Evolutionary conservation across 2,113 vertebrate genomes (phyloP), one percentile per base, ranked within the genome.

Genomic region (Spermophilus dauricus): DNA sequence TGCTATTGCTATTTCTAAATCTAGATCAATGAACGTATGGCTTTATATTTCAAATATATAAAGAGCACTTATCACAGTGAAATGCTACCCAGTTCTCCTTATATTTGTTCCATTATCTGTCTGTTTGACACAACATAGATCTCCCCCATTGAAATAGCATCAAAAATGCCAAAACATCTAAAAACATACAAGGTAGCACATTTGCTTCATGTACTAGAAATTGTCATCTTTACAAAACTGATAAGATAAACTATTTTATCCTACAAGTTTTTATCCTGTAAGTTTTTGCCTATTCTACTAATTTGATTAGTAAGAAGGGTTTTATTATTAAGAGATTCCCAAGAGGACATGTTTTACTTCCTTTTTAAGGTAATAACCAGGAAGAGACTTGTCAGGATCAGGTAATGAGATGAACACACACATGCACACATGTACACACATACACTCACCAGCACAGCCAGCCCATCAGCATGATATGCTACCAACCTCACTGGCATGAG

Each of bases 341-440:
- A 58, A 61, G 16, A 81, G 69, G 65, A 28, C 53, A 82, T 73
- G 8, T 83, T 82, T 94, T 70, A 72, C 65, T 45, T 77, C 22
- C 85, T 42, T 92, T 86, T 86, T 51, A 93, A 93, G 88, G 78
- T 87, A 70, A 84, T 45, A 91, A 93, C 30, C 94, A 80, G 63
- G 63, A 95, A 95, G 63, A 96, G n/a, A 78, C 32, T 30, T 81
- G 2, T 65, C 61, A 51, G 37, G 65, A 90, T 72, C 72, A 28
- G 56, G 37, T 56, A 89, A 94, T 20, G 73, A 91, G 10, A 51
- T 56, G 84, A 2, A 78, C 17, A 86, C 13, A n/a, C 3, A 16
- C 61, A 63, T 14, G 37, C 32, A 94, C 34, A 39, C 8, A 45
- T 7, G 20, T 4, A 2, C 13, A 28, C 48, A n/a, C 0, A 0